These are phyloP conservation scores for Catharus ustulatus DNA, from an alignment of 2,797 vertebrate species.

Conservation along the genomic window DNA sequence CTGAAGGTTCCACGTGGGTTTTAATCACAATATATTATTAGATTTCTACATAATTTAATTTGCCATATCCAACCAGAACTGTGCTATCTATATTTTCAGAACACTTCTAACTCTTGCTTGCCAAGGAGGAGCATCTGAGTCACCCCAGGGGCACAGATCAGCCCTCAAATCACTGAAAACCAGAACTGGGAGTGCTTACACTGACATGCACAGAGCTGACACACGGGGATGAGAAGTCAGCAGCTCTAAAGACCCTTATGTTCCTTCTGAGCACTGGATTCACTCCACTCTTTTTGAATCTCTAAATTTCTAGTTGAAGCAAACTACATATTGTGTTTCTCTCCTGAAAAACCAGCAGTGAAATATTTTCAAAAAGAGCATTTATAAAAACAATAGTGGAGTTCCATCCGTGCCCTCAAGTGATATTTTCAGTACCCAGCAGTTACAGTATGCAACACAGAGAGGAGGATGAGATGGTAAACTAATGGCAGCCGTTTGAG, in stretches of 20 bases:
- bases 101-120: not conserved
- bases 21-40: not conserved
- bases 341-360: not conserved
- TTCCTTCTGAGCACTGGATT: not conserved
- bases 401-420: not conserved
- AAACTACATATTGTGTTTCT: not conserved
- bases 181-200: not conserved
- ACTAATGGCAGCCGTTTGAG: not conserved
- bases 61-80: not conserved
- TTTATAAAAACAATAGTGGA: not conserved
- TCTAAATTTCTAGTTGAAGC: not conserved
- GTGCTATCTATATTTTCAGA: not conserved
- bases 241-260: not conserved
- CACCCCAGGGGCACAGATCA: not conserved
- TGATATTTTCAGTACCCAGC: not conserved
- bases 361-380: not conserved
- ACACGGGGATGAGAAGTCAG: not conserved
- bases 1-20: not conserved
- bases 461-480: not conserved
- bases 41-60: not conserved
- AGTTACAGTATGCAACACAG: not conserved
- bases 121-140: rapidly evolving
- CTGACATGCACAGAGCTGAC: not conserved
- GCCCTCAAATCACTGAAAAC: not conserved
- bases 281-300: not conserved